A percentile compares a stretch with the other conserved stretches of the same genome.
phyloP scores from a whole-genome alignment of 2,888 invertebrate genomes.

The Crioceris asparagi region DNA sequence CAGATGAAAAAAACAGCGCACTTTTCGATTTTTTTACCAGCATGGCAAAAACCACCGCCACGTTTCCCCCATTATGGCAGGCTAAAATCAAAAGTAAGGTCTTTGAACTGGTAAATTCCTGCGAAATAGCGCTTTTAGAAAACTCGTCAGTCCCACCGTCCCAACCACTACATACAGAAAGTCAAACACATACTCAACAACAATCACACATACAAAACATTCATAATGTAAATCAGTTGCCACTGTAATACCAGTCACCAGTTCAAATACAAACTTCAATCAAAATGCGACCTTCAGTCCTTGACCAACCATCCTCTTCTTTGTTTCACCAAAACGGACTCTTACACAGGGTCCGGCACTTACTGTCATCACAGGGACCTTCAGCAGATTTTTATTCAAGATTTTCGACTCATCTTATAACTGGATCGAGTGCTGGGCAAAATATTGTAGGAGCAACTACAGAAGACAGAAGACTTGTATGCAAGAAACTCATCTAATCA shows the following conservation, averaged over 20 bases:
- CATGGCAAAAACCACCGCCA: no score
- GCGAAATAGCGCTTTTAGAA: no score
- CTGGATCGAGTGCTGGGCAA: constrained; percentile 7
- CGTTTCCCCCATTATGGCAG: no score
- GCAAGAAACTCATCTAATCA: no score
- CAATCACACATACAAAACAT: constrained; percentile 5
- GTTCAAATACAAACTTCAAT: no score
- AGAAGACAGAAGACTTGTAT: not conserved
- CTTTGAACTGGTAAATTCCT: no score
- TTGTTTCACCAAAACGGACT: constrained; percentile 3
- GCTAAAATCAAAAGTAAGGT: no score
- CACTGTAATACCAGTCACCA: not conserved
- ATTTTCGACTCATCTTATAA: constrained; percentile 7
- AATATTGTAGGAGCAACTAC: constrained; percentile 4
- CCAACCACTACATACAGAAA: constrained; percentile 7
- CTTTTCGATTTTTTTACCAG: no score
- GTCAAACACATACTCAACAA: constrained; percentile 4
- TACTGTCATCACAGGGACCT: constrained; percentile 7
- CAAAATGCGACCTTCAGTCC: not conserved
- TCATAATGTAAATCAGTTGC: constrained; percentile 5
- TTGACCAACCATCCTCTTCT: constrained; percentile 4
- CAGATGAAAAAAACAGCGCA: no score
- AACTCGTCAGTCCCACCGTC: no score
- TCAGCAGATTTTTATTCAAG: constrained; percentile 9
- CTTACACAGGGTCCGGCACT: no score